These are phyloP conservation scores for Deilephila elpenor DNA, from an alignment of 2,888 invertebrate genomes.

Conservation along the genomic window DNA sequence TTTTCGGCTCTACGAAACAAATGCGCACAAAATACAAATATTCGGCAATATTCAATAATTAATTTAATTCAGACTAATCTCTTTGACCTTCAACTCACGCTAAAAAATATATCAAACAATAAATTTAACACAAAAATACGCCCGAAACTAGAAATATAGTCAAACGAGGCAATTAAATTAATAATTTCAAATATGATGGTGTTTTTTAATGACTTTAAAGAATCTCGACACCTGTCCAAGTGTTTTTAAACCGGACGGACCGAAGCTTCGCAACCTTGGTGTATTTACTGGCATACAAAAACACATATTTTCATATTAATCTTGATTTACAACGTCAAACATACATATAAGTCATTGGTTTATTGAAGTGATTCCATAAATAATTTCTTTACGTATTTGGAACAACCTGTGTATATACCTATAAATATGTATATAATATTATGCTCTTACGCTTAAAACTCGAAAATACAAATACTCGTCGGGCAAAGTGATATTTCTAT, in stretches of 20 bases:
- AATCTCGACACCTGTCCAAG: constrained; percentile 1
- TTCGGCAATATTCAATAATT: too few species aligned
- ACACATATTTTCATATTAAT: constrained; percentile 24
- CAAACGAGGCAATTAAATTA: not conserved
- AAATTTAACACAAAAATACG: not conserved
- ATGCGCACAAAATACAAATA: too few species aligned
- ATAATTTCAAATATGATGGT: not conserved
- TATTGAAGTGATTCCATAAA: constrained; percentile 5
- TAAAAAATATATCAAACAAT: not conserved
- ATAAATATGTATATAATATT: too few species aligned
- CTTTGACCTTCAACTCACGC: too few species aligned
- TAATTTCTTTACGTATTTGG: not conserved
- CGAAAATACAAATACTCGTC: too few species aligned
- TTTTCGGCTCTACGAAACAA: too few species aligned
- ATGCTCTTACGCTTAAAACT: too few species aligned
- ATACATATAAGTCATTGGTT: constrained; percentile 11
- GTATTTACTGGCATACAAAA: not conserved
- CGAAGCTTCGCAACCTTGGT: not conserved
- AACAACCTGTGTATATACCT: too few species aligned
- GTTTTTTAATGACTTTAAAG: not conserved
- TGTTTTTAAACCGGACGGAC: not conserved
- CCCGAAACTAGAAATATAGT: not conserved
- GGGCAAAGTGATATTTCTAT: too few species aligned
- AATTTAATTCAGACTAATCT: too few species aligned
- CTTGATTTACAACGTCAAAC: constrained; percentile 12